Conservation (phyloP, 2,113 vertebrate species). For the Oenanthe melanoleuca region DNA sequence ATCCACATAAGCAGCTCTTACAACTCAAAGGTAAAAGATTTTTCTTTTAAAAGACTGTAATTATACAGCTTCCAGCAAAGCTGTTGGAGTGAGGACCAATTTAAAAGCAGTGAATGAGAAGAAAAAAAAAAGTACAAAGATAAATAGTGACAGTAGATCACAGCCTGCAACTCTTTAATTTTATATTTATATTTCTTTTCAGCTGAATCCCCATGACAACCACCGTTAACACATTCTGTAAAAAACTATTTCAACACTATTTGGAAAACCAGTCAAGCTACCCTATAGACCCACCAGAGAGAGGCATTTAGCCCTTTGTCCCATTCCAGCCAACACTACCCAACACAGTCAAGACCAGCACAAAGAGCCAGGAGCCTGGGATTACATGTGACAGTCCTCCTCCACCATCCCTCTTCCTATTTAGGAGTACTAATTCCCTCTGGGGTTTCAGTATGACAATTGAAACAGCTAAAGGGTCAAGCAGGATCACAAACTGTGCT, state of each 20-base stretch:
- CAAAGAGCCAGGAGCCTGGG: not conserved
- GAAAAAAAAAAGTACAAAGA: not conserved
- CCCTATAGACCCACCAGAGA: not conserved
- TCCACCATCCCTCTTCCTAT: not conserved
- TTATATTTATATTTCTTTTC: conserved; percentile 44
- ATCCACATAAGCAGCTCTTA: not conserved
- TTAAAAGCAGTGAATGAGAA: not conserved
- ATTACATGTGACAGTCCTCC: not conserved
- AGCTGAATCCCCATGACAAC: conserved; percentile 52
- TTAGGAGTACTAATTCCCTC: not conserved
- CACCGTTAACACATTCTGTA: not conserved
- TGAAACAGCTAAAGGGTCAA: not conserved
- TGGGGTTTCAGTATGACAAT: not conserved
- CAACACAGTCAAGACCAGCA: rapidly evolving
- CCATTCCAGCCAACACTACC: not conserved
- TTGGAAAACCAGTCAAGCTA: not conserved
- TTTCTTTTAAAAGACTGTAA: not conserved
- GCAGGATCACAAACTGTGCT: not conserved
- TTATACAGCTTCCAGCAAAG: not conserved
- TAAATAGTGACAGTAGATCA: conserved; percentile 35
- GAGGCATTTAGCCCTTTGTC: not conserved
- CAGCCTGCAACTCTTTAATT: conserved; percentile 26
- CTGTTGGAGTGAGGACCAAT: not conserved
- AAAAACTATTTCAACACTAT: not conserved
- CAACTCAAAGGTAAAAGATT: not conserved